Conservation (phyloP, 2,113 vertebrate genomes). For the Lampris megalopsis region DNA sequence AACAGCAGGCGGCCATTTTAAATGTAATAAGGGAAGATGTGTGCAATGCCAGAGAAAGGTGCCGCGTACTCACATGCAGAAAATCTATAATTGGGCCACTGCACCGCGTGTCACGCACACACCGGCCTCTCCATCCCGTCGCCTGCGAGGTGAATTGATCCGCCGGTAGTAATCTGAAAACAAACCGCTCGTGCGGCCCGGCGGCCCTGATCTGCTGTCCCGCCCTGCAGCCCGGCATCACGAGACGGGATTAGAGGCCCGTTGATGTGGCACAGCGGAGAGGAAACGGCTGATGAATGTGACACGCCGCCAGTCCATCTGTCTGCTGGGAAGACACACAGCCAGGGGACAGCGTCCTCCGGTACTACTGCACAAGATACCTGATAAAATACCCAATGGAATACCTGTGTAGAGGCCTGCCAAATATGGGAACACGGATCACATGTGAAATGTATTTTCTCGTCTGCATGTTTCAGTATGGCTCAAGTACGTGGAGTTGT, state of each 20-base stretch:
- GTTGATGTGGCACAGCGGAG: conserved; percentile 40
- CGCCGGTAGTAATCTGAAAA: conserved; percentile 58
- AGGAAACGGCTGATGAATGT: conserved; percentile 33
- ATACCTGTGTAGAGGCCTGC: no score
- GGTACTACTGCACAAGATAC: conserved; percentile 18
- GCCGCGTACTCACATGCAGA: conserved; percentile 37
- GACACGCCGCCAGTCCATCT: conserved; percentile 30
- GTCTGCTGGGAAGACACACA: conserved; percentile 4
- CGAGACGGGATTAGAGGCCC: conserved; percentile 51
- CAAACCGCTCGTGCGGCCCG: conserved; percentile 59
- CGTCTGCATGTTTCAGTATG: no score
- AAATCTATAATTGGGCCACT: conserved; percentile 63
- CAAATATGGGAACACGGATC: no score
- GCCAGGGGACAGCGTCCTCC: conserved; percentile 23
- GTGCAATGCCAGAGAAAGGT: conserved; percentile 17
- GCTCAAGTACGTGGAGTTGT: no score
- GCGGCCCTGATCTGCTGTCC: conserved; percentile 54
- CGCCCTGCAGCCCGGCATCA: background rate
- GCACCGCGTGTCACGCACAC: conserved; percentile 70
- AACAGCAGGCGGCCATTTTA: conserved; percentile 45
- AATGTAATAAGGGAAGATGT: conserved; percentile 39
- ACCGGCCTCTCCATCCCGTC: conserved; percentile 57
- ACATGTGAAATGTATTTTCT: no score
- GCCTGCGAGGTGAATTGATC: conserved; percentile 68
- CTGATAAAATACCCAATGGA: background rate